Conservation (phyloP, 1,140 invertebrate species). For the Parasteatoda tepidariorum region DNA sequence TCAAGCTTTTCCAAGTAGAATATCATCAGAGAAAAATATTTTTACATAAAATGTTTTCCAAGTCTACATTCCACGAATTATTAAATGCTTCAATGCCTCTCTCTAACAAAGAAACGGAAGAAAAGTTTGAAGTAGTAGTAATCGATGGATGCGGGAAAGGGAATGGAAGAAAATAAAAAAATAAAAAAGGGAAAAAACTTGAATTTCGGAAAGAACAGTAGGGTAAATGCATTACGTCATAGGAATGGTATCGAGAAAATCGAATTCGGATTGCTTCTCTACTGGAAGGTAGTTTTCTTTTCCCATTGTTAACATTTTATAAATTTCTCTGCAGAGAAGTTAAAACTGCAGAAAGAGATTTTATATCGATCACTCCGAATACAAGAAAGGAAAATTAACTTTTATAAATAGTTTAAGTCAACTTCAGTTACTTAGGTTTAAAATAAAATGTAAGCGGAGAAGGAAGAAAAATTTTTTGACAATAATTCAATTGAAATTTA, state of each 20-base stretch:
- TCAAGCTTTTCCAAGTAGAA: too few species aligned
- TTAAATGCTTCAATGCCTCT: neutral
- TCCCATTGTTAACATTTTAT: neutral
- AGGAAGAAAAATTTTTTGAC: too few species aligned
- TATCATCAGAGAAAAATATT: too few species aligned
- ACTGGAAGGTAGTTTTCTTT: neutral
- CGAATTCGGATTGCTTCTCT: slow-evolving; percentile 31
- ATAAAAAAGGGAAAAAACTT: neutral
- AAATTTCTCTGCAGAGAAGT: neutral
- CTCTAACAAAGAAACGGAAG: slow-evolving; percentile 31
- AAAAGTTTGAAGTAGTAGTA: neutral
- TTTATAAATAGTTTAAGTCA: too few species aligned
- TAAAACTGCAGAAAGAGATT: neutral
- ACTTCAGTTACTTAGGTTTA: too few species aligned
- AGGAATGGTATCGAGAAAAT: slow-evolving; percentile 50
- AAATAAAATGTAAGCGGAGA: too few species aligned
- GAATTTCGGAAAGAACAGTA: slow-evolving; percentile 42
- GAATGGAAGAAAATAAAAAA: neutral
- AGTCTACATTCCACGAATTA: neutral
- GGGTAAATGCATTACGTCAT: slow-evolving; percentile 53
- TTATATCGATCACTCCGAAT: too few species aligned
- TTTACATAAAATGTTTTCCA: too few species aligned
- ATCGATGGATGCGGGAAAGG: neutral
- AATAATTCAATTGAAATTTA: too few species aligned
- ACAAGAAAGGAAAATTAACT: too few species aligned